phyloP scores from a whole-genome alignment of 2,113 vertebrate species.

The Noturus placidus region DNA sequence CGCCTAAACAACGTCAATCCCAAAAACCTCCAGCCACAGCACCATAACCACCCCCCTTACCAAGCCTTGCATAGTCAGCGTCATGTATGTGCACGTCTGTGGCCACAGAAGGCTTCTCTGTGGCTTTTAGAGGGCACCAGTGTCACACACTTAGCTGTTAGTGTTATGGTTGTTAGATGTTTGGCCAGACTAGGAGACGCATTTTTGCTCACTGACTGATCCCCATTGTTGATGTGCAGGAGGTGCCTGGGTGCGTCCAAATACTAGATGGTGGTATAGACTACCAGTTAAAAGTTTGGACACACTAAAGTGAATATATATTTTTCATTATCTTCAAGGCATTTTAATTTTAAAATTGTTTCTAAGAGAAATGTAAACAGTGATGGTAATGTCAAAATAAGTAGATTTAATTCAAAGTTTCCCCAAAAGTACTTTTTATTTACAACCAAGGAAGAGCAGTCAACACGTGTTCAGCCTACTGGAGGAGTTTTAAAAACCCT shows the following conservation, averaged over 20 bases:
- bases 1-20: conserved; percentile 75
- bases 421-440: not conserved
- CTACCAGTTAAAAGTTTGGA: not conserved
- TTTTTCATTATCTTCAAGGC: not conserved
- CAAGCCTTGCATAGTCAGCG: conserved; percentile 41
- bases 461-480: not conserved
- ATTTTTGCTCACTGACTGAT: not conserved
- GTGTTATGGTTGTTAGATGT: not conserved
- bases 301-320: not conserved
- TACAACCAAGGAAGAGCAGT: not conserved
- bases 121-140: not conserved
- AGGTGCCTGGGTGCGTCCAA: not conserved
- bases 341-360: not conserved
- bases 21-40: conserved; percentile 65
- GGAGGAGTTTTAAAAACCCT: not conserved
- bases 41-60: conserved; percentile 51
- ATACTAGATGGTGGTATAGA: not conserved
- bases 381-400: not conserved
- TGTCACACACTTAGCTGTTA: conserved; percentile 11
- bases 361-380: not conserved
- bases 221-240: not conserved
- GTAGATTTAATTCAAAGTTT: not conserved
- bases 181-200: not conserved
- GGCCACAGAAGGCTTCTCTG: not conserved
- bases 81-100: conserved; percentile 14